Percentiles rank a stretch among this genome's conserved stretches.
Evolutionary conservation across 1,140 invertebrate species (phyloP).

Genomic region (Drosophila malerkotliana): DNA sequence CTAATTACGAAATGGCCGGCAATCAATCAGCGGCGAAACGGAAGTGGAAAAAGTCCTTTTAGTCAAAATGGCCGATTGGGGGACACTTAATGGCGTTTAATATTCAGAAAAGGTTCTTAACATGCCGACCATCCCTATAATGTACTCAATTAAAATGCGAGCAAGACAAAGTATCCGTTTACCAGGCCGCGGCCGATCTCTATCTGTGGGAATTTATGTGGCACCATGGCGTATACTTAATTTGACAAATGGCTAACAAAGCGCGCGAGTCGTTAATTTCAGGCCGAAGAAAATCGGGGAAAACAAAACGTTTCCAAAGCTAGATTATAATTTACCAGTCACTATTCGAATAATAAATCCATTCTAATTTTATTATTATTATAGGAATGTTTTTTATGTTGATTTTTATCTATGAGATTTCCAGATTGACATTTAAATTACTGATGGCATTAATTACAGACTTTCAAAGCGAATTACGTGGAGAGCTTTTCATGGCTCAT

Average conservation of each 20-base stretch:
- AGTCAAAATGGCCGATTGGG: conserved; percentile 36
- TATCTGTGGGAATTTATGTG: conserved; percentile 34
- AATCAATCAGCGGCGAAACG: conserved; percentile 35
- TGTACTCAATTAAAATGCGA: conserved; percentile 49
- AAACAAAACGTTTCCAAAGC: background rate
- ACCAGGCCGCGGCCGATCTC: conserved; percentile 21
- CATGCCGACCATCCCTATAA: conserved; percentile 30
- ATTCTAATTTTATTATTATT: conserved; percentile 2
- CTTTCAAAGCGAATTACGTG: conserved; percentile 16
- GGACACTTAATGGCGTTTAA: conserved; percentile 42
- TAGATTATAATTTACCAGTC: background rate
- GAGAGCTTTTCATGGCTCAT: conserved; percentile 31
- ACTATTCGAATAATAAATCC: background rate
- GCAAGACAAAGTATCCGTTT: conserved; percentile 38
- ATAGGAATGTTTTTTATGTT: background rate
- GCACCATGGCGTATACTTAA: conserved; percentile 44
- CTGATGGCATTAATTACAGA: conserved; percentile 20
- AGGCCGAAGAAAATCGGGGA: background rate
- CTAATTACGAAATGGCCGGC: conserved; percentile 42
- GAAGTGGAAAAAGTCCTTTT: conserved; percentile 12
- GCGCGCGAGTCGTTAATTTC: conserved; percentile 11
- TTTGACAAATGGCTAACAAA: conserved; percentile 44
- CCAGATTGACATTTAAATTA: conserved; percentile 23
- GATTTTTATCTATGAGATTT: conserved; percentile 1
- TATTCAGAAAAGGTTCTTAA: conserved; percentile 45